Percentiles rank a stretch among this genome's conserved stretches.
These are phyloP conservation scores for Charaxes varanes DNA, from an alignment of 1,140 invertebrate species.

Conservation along the genomic window DNA sequence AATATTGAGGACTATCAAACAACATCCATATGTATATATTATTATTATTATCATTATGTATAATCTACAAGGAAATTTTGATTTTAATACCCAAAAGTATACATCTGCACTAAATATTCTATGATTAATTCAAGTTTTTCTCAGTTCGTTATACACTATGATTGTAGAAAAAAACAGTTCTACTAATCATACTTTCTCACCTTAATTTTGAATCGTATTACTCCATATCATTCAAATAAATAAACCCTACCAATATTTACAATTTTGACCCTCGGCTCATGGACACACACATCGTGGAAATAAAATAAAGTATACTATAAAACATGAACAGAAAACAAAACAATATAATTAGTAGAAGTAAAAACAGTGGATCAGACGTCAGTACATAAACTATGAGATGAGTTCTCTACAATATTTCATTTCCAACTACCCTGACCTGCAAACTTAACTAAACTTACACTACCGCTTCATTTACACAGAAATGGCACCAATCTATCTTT, in stretches of 20 bases:
- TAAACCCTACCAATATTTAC: constrained; percentile 69
- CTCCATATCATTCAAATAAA: constrained; percentile 59
- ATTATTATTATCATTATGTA: constrained; percentile 67
- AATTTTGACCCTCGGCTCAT: constrained; percentile 68
- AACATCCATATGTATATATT: constrained; percentile 71
- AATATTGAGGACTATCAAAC: constrained; percentile 74
- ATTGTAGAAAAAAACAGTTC: constrained; percentile 46
- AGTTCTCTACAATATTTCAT: constrained; percentile 61
- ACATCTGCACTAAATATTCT: constrained; percentile 63
- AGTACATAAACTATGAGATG: constrained; percentile 45
- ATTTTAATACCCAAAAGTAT: constrained; percentile 65
- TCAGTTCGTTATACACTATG: constrained; percentile 56
- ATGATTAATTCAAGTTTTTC: constrained; percentile 58
- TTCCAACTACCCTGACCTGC: constrained; percentile 71
- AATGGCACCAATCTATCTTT: constrained; percentile 74
- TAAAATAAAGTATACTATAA: constrained; percentile 57
- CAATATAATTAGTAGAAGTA: constrained; percentile 33
- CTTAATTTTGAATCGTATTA: constrained; percentile 44
- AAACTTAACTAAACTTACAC: constrained; percentile 71
- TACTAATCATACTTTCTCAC: constrained; percentile 44
- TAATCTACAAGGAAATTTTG: constrained; percentile 70
- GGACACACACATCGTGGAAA: constrained; percentile 67
- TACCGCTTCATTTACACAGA: constrained; percentile 70
- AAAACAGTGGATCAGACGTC: constrained; percentile 30
- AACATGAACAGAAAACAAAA: constrained; percentile 43